These are phyloP conservation scores for Dreissena polymorpha DNA, from an alignment of 1,140 invertebrate species.

Conservation along the genomic window DNA sequence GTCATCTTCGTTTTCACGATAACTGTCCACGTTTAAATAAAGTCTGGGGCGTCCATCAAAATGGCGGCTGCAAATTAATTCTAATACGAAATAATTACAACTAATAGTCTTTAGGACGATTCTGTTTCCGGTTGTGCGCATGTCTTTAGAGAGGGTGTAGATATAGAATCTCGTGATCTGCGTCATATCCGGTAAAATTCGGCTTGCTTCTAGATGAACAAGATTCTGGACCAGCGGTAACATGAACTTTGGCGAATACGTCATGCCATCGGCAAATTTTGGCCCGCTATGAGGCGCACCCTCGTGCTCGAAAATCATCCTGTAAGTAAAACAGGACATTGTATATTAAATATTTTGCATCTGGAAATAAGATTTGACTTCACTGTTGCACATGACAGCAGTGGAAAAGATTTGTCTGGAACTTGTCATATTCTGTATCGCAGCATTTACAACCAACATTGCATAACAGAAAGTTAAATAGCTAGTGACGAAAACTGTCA, in stretches of 20 bases:
- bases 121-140: slow-evolving; percentile 12
- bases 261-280: slow-evolving; percentile 48
- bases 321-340: neutral
- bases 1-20: slow-evolving; percentile 33
- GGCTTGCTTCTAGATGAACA: slow-evolving; percentile 25
- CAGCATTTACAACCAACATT: too few relatives aligned
- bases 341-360: too few relatives aligned
- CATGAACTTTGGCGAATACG: slow-evolving; percentile 22
- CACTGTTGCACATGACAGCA: too few relatives aligned
- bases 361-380: too few relatives aligned
- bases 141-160: slow-evolving; percentile 41
- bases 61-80: slow-evolving; percentile 33
- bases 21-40: slow-evolving; percentile 27
- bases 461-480: too few relatives aligned
- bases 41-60: slow-evolving; percentile 47
- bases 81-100: slow-evolving; percentile 36
- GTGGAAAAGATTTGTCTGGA: too few relatives aligned
- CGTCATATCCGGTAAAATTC: slow-evolving; percentile 47
- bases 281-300: slow-evolving; percentile 33
- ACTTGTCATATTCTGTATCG: too few relatives aligned
- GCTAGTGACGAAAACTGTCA: too few relatives aligned
- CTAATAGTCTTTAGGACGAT: slow-evolving; percentile 24
- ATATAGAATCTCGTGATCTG: slow-evolving; percentile 46
- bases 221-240: slow-evolving; percentile 30
- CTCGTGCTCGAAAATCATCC: slow-evolving; percentile 47